phyloP scores from a whole-genome alignment of 1,140 invertebrate species.

The Drosophila murphyi region DNA sequence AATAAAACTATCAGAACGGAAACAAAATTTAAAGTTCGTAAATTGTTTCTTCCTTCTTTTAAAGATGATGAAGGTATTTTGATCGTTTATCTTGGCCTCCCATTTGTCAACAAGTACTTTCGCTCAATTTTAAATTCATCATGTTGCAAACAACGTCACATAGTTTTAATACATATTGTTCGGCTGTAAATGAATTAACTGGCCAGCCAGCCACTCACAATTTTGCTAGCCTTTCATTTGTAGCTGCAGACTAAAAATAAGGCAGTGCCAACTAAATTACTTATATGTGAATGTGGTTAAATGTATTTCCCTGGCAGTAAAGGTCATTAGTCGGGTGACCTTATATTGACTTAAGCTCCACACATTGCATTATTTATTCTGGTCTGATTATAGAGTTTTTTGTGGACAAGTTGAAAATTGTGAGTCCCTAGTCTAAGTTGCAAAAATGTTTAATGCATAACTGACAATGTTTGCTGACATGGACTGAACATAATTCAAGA shows the following conservation, averaged over 20 bases:
- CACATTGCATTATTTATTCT: conserved; percentile 28
- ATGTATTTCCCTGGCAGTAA: conserved; percentile 13
- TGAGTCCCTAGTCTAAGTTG: background rate
- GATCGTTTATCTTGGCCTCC: background rate
- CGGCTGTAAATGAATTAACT: conserved; percentile 17
- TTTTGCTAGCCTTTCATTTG: conserved; percentile 53
- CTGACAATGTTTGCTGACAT: background rate
- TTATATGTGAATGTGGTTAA: conserved; percentile 3
- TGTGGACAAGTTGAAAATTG: conserved; percentile 8
- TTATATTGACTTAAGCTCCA: conserved; percentile 11
- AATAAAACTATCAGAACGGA: background rate
- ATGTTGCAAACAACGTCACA: background rate
- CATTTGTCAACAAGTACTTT: background rate
- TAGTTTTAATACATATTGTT: background rate
- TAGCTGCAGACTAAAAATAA: conserved; percentile 26
- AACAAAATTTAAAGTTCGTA: background rate
- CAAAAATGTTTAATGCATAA: conserved; percentile 4
- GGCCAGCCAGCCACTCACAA: conserved; percentile 23
- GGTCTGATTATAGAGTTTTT: conserved; percentile 23
- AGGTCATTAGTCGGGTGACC: conserved; percentile 35
- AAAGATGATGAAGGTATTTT: background rate
- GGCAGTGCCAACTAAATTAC: conserved; percentile 39
- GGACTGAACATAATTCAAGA: background rate
- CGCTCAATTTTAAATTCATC: background rate
- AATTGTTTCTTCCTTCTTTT: background rate